These are phyloP conservation scores for Pyrochroa serraticornis DNA, from an alignment of 2,888 invertebrate genomes.

Conservation along the genomic window DNA sequence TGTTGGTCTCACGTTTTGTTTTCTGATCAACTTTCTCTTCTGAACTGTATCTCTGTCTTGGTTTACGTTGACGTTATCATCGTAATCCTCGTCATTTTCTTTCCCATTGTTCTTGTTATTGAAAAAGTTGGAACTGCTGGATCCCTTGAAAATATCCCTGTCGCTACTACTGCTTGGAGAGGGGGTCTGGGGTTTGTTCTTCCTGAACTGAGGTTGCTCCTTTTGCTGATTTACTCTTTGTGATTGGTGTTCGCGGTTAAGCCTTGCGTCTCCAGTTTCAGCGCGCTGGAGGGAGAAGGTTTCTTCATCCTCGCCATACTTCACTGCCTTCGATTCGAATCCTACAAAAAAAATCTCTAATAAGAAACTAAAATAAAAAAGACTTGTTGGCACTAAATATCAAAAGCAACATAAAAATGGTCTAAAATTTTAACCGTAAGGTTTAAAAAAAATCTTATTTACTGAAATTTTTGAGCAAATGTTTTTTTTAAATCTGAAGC, in stretches of 20 bases:
- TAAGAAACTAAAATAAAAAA: not conserved
- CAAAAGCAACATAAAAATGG: no score
- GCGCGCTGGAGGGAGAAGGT: constrained; percentile 76
- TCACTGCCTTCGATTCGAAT: constrained; percentile 71
- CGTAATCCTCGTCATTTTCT: constrained; percentile 63
- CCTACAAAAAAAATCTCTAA: constrained; percentile 49
- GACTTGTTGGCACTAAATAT: not conserved
- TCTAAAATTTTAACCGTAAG: no score
- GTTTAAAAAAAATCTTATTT: no score
- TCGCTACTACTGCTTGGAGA: constrained; percentile 46
- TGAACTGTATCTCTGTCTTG: constrained; percentile 56
- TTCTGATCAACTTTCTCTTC: constrained; percentile 56
- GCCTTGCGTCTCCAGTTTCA: constrained; percentile 65
- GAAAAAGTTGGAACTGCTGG: constrained; percentile 79
- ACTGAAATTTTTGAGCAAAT: no score
- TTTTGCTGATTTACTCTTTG: constrained; percentile 55
- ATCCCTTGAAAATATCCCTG: constrained; percentile 70
- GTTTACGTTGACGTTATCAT: constrained; percentile 57
- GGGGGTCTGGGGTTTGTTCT: constrained; percentile 11
- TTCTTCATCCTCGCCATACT: constrained; percentile 70
- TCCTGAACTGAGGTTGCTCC: constrained; percentile 37
- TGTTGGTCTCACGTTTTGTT: constrained; percentile 54
- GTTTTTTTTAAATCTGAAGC: no score
- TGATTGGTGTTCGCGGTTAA: constrained; percentile 55
- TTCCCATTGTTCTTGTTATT: constrained; percentile 68